Percentiles rank a stretch among this genome's conserved stretches.
These are phyloP conservation scores for Melanocharis versteri DNA, from an alignment of 2,113 vertebrate genomes.

Conservation along the genomic window DNA sequence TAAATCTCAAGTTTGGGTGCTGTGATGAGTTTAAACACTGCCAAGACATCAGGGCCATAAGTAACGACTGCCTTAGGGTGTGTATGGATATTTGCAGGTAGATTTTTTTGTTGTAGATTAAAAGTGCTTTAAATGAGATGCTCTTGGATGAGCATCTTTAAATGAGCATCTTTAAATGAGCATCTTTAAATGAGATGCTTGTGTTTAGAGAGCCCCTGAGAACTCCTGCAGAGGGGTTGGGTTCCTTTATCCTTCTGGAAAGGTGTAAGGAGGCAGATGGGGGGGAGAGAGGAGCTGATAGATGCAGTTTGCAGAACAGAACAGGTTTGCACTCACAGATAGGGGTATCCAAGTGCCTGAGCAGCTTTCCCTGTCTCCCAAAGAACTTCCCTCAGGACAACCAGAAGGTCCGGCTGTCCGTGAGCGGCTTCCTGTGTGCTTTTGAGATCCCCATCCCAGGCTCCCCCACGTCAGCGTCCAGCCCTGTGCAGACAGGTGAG, in stretches of 20 bases:
- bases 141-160: too few species aligned
- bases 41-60: not conserved
- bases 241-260: not conserved
- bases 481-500: constrained; percentile 85
- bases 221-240: not conserved
- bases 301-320: not conserved
- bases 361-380: not conserved
- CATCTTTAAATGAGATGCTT: not conserved
- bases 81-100: not conserved
- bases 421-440: constrained; percentile 91
- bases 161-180: too few species aligned
- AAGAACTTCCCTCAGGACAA: constrained; percentile 97
- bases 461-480: constrained; percentile 86
- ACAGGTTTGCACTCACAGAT: rapidly evolving
- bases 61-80: not conserved
- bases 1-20: not conserved
- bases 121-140: not conserved
- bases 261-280: not conserved
- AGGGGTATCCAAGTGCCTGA: not conserved
- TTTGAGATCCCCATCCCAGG: constrained; percentile 94
- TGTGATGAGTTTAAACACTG: not conserved
- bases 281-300: not conserved
- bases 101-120: not conserved
- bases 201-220: not conserved
- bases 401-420: constrained; percentile 93